These are phyloP conservation scores for Hypotaenidia philippensis DNA, from an alignment of 2,797 vertebrate species.

Conservation along the genomic window DNA sequence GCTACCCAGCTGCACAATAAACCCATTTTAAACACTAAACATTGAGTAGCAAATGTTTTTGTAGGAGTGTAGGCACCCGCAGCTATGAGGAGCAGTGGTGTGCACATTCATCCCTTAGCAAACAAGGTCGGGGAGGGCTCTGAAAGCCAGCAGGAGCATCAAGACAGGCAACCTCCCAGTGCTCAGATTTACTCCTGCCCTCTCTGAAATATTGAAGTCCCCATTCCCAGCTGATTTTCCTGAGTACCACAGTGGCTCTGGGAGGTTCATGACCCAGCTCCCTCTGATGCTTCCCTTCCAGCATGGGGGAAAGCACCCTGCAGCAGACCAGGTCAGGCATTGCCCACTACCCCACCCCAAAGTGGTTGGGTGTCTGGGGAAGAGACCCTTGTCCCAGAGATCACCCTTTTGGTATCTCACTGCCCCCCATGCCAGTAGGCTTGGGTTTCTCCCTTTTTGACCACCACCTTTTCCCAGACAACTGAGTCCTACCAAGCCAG, in stretches of 20 bases:
- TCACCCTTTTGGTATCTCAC: background rate
- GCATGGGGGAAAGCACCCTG: accelerated
- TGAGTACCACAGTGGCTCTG: background rate
- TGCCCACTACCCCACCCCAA: background rate
- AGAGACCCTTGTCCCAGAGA: background rate
- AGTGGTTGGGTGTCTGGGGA: background rate
- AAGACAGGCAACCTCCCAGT: accelerated
- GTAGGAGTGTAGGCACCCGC: background rate
- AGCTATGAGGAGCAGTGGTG: background rate
- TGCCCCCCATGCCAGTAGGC: background rate
- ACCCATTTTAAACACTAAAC: background rate
- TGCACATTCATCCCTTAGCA: background rate
- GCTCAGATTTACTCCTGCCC: background rate
- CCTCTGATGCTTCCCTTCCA: accelerated
- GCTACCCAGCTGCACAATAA: background rate
- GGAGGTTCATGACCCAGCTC: background rate
- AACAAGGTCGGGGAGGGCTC: background rate
- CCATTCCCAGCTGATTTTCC: background rate
- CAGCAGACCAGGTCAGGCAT: background rate
- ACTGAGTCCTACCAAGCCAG: accelerated
- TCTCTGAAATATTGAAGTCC: background rate
- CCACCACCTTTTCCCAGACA: background rate
- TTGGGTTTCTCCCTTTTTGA: background rate
- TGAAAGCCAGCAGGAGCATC: background rate
- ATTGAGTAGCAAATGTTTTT: background rate